These are phyloP conservation scores for Drosophila ogumai DNA, from an alignment of 1,140 invertebrate species.

Conservation along the genomic window DNA sequence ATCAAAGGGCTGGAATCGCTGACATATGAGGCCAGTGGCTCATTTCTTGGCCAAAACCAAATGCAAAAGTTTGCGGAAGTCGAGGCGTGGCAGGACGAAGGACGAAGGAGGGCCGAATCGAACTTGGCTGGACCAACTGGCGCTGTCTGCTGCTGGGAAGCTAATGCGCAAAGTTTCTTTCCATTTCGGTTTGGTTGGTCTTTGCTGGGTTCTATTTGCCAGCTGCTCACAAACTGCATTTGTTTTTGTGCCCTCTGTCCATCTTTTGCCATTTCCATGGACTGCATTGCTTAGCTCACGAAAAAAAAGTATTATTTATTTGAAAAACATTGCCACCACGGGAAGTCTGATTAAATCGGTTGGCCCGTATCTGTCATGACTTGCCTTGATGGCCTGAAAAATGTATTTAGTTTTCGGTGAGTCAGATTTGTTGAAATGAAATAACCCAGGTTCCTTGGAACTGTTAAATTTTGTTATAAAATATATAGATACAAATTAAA, in stretches of 20 bases:
- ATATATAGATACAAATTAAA: no score
- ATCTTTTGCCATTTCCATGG: constrained; percentile 29
- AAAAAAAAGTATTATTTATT: constrained; percentile 10
- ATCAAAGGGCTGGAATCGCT: constrained; percentile 51
- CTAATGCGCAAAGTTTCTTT: constrained; percentile 78
- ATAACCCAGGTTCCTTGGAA: background rate
- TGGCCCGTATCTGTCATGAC: constrained; percentile 5
- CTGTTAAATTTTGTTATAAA: background rate
- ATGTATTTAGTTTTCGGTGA: background rate
- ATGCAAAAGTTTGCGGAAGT: constrained; percentile 64
- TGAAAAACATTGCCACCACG: constrained; percentile 6
- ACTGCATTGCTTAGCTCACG: constrained; percentile 1
- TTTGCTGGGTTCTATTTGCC: constrained; percentile 48
- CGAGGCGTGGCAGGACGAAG: background rate
- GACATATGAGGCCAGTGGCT: constrained; percentile 76
- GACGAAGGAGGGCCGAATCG: background rate
- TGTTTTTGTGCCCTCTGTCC: constrained; percentile 15
- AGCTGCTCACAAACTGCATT: constrained; percentile 53
- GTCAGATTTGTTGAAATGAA: background rate
- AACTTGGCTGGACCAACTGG: constrained; percentile 75
- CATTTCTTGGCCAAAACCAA: constrained; percentile 70
- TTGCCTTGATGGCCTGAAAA: constrained; percentile 11
- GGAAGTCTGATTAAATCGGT: constrained; percentile 20
- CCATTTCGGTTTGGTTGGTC: constrained; percentile 6
- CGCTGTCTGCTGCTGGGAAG: constrained; percentile 50